Percentiles rank a stretch among this genome's conserved stretches.
phyloP scores from a whole-genome alignment of 2,888 invertebrate species.

The Drosophila anceps region DNA sequence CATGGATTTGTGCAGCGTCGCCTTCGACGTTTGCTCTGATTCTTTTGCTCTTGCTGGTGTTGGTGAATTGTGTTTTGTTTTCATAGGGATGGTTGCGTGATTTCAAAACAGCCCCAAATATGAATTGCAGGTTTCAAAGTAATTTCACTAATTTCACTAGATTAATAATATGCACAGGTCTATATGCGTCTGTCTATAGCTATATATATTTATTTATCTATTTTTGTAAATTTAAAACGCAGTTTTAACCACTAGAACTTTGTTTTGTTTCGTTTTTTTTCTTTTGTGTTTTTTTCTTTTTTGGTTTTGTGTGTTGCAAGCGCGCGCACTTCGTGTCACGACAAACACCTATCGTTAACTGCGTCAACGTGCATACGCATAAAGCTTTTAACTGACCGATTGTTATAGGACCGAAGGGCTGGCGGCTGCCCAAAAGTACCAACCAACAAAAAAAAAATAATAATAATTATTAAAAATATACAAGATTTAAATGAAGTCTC shows the following conservation, averaged over 20 bases:
- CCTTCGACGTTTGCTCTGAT: conserved; percentile 9
- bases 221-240: background rate
- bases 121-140: background rate
- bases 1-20: conserved; percentile 24
- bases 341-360: conserved; percentile 34
- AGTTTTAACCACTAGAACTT: background rate
- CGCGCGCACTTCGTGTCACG: conserved; percentile 41
- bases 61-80: conserved; percentile 14
- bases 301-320: background rate
- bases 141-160: background rate
- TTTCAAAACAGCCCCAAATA: background rate
- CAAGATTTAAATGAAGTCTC: conserved; percentile 19
- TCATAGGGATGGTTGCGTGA: conserved; percentile 19
- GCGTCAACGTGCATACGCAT: conserved; percentile 40
- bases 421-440: conserved; percentile 32
- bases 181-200: background rate
- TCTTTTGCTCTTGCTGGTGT: conserved; percentile 14
- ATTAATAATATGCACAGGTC: background rate
- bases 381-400: conserved; percentile 40
- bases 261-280: background rate
- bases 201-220: background rate
- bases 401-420: conserved; percentile 17
- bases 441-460: conserved; percentile 41
- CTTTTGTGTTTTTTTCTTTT: background rate
- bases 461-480: no score